Evolutionary conservation across 2,888 invertebrate genomes (phyloP).

Genomic region (Polietes domitor): DNA sequence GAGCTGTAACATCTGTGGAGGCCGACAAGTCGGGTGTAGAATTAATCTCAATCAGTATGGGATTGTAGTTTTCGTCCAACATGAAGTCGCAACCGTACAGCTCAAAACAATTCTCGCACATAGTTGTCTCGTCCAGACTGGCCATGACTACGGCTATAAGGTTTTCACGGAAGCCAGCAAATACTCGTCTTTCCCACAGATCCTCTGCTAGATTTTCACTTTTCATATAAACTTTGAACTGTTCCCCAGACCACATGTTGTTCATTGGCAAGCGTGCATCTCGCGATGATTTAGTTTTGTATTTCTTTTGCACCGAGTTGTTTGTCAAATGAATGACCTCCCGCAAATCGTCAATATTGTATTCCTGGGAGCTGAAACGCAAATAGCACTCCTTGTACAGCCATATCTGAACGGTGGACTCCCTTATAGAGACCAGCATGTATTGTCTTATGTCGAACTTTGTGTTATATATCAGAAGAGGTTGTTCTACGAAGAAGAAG

Average conservation of each 20-base stretch:
- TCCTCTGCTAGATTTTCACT: constrained; percentile 79
- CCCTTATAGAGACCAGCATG: constrained; percentile 88
- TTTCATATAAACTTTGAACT: constrained; percentile 85
- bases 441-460: constrained; percentile 96
- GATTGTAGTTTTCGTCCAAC: constrained; percentile 90
- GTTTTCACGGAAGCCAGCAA: constrained; percentile 92
- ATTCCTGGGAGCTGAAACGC: constrained; percentile 92
- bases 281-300: constrained; percentile 81
- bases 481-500: constrained; percentile 85
- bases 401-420: constrained; percentile 91
- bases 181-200: constrained; percentile 88
- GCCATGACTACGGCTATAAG: constrained; percentile 90
- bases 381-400: constrained; percentile 93
- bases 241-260: constrained; percentile 92
- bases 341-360: constrained; percentile 88
- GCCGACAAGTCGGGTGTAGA: constrained; percentile 91
- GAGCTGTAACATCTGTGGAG: constrained; percentile 91
- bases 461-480: constrained; percentile 90
- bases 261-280: constrained; percentile 86
- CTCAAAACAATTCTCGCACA: constrained; percentile 90
- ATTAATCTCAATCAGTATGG: constrained; percentile 96
- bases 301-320: constrained; percentile 92
- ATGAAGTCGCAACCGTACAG: constrained; percentile 96
- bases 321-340: constrained; percentile 94
- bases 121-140: constrained; percentile 87